Conservation (phyloP, 1,140 invertebrate genomes). For the Pristionchus pacificus region DNA sequence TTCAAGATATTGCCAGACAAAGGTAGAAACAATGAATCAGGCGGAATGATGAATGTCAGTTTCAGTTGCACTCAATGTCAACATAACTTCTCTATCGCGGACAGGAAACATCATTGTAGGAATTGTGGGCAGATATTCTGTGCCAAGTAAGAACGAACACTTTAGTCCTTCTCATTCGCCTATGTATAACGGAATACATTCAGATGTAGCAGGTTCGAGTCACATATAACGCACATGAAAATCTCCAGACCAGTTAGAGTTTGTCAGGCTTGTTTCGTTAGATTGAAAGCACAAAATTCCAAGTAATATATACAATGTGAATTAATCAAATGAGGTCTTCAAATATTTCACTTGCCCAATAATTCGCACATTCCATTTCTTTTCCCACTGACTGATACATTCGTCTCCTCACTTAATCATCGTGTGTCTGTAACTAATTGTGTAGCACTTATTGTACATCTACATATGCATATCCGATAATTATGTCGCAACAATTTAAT, state of each 20-base stretch:
- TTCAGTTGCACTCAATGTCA: slow-evolving; percentile 80
- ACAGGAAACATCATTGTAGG: slow-evolving; percentile 91
- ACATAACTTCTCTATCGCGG: slow-evolving; percentile 83
- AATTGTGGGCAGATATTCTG: slow-evolving; percentile 96
- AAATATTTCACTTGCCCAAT: too few relatives aligned
- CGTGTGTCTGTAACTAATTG: too few relatives aligned
- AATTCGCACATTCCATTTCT: too few relatives aligned
- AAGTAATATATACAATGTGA: not conserved
- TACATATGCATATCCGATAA: too few relatives aligned
- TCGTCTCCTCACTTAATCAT: too few relatives aligned
- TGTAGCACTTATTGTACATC: too few relatives aligned
- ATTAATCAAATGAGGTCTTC: too few relatives aligned
- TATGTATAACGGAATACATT: not conserved
- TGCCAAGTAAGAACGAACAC: slow-evolving; percentile 78
- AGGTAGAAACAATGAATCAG: slow-evolving; percentile 73
- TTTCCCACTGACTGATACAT: too few relatives aligned
- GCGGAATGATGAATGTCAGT: not conserved
- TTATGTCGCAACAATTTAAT: too few relatives aligned
- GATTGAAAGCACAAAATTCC: slow-evolving; percentile 11
- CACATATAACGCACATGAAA: slow-evolving; percentile 33
- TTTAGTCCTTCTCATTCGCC: not conserved
- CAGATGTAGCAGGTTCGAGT: slow-evolving; percentile 32
- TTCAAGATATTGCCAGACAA: slow-evolving; percentile 19
- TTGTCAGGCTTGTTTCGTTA: slow-evolving; percentile 26
- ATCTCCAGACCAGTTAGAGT: slow-evolving; percentile 30